Conservation (phyloP, 1,140 invertebrate genomes). For the Tetragonula clypearis region DNA sequence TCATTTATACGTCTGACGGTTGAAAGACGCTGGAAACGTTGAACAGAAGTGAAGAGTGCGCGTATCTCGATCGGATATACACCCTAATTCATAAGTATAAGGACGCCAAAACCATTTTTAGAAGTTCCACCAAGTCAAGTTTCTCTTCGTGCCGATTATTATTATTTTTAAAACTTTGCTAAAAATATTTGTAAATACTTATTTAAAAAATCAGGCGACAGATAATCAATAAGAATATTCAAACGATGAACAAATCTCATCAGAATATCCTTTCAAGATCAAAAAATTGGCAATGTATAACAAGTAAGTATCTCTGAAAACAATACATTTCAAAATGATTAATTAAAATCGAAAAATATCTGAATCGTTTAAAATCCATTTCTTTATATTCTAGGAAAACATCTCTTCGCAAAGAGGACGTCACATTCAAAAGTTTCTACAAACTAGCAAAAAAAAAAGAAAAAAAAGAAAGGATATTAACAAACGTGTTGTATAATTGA, state of each 20-base stretch:
- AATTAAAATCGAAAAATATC: constrained; percentile 11
- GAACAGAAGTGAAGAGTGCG: neutral
- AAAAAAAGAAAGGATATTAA: neutral
- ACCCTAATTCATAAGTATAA: neutral
- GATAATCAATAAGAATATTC: neutral
- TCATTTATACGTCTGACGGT: constrained; percentile 1
- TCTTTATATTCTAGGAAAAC: constrained; percentile 8
- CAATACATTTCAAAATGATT: constrained; percentile 12
- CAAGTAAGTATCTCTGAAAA: constrained; percentile 19
- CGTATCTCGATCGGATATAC: constrained; percentile 13
- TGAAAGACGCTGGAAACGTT: neutral
- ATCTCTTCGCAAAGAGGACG: constrained; percentile 10
- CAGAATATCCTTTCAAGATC: neutral
- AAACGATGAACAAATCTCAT: neutral
- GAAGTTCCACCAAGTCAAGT: neutral
- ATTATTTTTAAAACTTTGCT: neutral
- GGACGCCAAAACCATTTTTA: neutral
- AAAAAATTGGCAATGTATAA: neutral
- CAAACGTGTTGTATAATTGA: constrained; percentile 4
- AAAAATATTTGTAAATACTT: neutral
- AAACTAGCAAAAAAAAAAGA: neutral
- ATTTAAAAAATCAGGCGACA: neutral
- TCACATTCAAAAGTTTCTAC: neutral
- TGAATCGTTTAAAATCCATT: neutral
- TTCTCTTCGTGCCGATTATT: neutral